These are phyloP conservation scores for Lanius collurio DNA, from an alignment of 2,113 vertebrate species.

Conservation along the genomic window DNA sequence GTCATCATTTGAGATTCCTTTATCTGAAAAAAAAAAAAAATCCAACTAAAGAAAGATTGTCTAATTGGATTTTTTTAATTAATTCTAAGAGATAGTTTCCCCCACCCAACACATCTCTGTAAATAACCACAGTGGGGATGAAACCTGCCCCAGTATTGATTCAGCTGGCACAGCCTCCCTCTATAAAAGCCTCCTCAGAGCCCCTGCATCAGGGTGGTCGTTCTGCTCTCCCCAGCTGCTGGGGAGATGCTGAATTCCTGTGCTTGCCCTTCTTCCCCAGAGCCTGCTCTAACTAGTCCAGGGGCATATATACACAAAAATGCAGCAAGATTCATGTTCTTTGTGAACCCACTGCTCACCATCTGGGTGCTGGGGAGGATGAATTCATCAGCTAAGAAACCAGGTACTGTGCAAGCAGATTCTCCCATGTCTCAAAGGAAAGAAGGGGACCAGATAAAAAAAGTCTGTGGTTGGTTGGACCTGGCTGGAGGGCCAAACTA, in stretches of 20 bases:
- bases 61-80: neutral
- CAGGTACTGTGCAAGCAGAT: neutral
- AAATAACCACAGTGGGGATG: neutral
- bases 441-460: neutral
- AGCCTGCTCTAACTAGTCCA: neutral
- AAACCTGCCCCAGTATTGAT: constrained; percentile 44
- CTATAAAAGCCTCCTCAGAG: neutral
- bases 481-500: neutral
- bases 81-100: neutral
- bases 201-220: constrained; percentile 42
- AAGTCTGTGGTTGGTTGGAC: neutral
- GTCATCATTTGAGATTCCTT: neutral
- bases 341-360: neutral
- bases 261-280: neutral
- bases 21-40: neutral
- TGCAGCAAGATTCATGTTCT: neutral
- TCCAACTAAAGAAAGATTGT: neutral
- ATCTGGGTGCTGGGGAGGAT: neutral
- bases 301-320: neutral
- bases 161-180: constrained; percentile 38
- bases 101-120: neutral
- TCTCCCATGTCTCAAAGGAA: neutral
- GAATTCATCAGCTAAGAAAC: neutral
- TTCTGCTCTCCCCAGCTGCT: constrained; percentile 20
- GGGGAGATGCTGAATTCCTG: constrained; percentile 4